Evolutionary conservation across 1,140 invertebrate genomes (phyloP).

Genomic region (Drosophila yakuba): DNA sequence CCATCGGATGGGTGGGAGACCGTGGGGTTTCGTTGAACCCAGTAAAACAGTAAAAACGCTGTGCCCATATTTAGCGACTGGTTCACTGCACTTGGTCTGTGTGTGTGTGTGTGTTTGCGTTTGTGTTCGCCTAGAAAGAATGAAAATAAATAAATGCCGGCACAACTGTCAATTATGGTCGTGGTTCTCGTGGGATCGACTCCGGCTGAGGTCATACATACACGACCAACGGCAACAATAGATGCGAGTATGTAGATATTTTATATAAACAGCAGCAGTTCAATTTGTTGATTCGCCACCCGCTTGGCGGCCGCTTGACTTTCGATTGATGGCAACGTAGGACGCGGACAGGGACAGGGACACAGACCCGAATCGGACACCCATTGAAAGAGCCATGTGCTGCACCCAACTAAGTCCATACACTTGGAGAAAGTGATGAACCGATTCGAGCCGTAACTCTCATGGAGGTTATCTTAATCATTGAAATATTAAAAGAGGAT

Average conservation of each 20-base stretch:
- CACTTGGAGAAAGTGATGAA: slow-evolving; percentile 8
- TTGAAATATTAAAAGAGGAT: too few species aligned
- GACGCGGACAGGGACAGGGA: slow-evolving; percentile 40
- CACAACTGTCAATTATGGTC: slow-evolving; percentile 80
- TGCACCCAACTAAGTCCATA: slow-evolving; percentile 5
- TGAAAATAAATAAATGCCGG: slow-evolving; percentile 72
- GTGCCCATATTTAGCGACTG: slow-evolving; percentile 74
- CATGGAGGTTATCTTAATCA: too few species aligned
- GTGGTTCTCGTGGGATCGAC: slow-evolving; percentile 51
- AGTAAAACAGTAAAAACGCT: slow-evolving; percentile 57
- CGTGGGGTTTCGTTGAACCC: slow-evolving; percentile 76
- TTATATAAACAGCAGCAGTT: slow-evolving; percentile 74
- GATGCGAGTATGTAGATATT: slow-evolving; percentile 52
- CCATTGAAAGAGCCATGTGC: slow-evolving; percentile 30
- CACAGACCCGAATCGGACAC: slow-evolving; percentile 9
- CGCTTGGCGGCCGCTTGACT: slow-evolving; percentile 53
- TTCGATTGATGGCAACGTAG: slow-evolving; percentile 71
- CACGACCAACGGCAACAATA: slow-evolving; percentile 51
- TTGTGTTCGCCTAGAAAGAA: slow-evolving; percentile 49
- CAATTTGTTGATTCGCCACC: slow-evolving; percentile 67
- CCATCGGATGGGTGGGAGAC: slow-evolving; percentile 52
- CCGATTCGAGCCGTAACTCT: too few species aligned
- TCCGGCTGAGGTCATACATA: slow-evolving; percentile 39
- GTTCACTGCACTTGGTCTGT: slow-evolving; percentile 70
- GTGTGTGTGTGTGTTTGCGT: slow-evolving; percentile 18